These are phyloP conservation scores for Rhinoraja longicauda DNA, from an alignment of 2,797 vertebrate species.

Conservation along the genomic window DNA sequence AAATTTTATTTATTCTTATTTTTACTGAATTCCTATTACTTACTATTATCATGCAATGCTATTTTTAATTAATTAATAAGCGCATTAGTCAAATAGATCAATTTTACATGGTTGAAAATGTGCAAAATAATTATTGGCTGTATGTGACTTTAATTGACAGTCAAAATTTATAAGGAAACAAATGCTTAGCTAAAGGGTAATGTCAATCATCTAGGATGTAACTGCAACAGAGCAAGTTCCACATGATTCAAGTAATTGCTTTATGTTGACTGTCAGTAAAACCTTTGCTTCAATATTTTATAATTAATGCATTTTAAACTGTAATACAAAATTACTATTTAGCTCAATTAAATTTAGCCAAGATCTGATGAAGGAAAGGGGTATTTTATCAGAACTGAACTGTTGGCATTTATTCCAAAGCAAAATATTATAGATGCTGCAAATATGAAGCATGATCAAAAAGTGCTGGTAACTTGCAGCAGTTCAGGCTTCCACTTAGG, in stretches of 20 bases:
- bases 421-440: too few relatives aligned
- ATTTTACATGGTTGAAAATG: neutral
- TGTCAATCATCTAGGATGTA: neutral
- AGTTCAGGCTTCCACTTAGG: too few relatives aligned
- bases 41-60: neutral
- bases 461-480: too few relatives aligned
- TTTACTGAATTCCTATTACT: neutral
- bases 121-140: neutral
- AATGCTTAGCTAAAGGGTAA: neutral
- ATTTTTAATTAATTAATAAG: constrained; percentile 3
- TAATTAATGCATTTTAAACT: neutral
- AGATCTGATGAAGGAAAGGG: neutral
- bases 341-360: neutral
- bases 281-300: constrained; percentile 14
- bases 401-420: too few relatives aligned
- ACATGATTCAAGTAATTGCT: neutral
- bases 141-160: constrained; percentile 23
- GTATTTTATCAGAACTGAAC: neutral
- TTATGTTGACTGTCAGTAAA: constrained; percentile 25
- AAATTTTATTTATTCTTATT: neutral
- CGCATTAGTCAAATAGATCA: neutral
- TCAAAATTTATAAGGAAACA: constrained; percentile 18
- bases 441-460: too few relatives aligned
- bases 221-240: neutral
- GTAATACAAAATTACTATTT: constrained; percentile 2